Conservation (phyloP, 2,797 vertebrate genomes). For the Sebastes dallii region DNA sequence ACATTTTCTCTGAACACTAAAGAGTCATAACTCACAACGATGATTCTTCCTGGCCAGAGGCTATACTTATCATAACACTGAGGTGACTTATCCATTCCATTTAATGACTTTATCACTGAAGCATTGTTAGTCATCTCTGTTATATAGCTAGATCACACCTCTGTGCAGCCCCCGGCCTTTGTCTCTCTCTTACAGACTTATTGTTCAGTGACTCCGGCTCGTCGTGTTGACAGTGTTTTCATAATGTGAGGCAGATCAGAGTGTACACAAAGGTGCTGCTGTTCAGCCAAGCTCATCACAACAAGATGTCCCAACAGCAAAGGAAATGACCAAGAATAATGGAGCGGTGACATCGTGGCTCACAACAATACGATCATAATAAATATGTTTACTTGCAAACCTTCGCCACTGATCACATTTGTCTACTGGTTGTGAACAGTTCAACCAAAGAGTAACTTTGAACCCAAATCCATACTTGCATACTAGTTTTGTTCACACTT, state of each 20-base stretch:
- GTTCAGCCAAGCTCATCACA: slow-evolving; percentile 33
- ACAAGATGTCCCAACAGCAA: slow-evolving; percentile 18
- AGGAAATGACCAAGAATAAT: slow-evolving; percentile 22
- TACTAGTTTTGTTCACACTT: too few species aligned
- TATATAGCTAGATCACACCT: slow-evolving; percentile 1
- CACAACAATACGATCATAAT: background rate
- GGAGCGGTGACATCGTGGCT: background rate
- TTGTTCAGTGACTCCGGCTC: slow-evolving; percentile 17
- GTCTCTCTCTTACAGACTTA: background rate
- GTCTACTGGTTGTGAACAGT: background rate
- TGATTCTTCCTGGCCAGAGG: background rate
- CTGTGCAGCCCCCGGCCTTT: background rate
- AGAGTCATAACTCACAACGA: background rate
- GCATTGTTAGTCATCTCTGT: slow-evolving; percentile 35
- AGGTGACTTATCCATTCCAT: slow-evolving; percentile 27
- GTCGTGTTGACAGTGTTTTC: slow-evolving; percentile 34
- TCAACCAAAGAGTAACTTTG: background rate
- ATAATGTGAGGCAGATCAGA: slow-evolving; percentile 30
- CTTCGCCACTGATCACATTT: background rate
- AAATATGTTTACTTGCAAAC: background rate
- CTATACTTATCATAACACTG: slow-evolving; percentile 1
- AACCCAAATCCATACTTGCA: background rate
- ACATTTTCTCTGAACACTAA: background rate
- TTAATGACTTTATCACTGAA: slow-evolving; percentile 21
- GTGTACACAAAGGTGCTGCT: background rate